These are phyloP conservation scores for Acronicta aceris DNA, from an alignment of 2,888 invertebrate genomes.

Conservation along the genomic window DNA sequence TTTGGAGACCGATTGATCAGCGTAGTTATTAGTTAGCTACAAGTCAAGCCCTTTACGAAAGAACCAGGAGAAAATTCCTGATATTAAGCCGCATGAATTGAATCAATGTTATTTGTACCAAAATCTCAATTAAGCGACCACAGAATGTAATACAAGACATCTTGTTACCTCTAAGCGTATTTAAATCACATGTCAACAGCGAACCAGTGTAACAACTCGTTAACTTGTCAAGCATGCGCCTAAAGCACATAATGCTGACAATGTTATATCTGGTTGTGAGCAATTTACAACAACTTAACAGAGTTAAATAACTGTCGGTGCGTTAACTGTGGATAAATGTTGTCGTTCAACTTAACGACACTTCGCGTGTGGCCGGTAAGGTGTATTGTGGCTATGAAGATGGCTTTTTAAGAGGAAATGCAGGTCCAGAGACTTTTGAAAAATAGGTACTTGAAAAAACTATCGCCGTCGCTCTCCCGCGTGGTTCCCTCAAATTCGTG, in stretches of 20 bases:
- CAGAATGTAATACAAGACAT: slow-evolving; percentile 4
- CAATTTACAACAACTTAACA: slow-evolving; percentile 52
- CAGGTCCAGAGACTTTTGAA: no score
- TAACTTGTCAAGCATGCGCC: slow-evolving; percentile 37
- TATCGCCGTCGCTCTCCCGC: no score
- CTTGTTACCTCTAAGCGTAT: slow-evolving; percentile 11
- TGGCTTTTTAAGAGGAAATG: background rate
- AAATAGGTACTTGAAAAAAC: no score
- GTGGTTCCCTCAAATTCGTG: no score
- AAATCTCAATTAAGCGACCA: background rate
- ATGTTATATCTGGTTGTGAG: slow-evolving; percentile 43
- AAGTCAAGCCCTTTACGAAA: no score
- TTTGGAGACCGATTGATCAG: no score
- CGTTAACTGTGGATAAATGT: slow-evolving; percentile 76
- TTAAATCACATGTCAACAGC: slow-evolving; percentile 39
- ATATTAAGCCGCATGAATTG: no score
- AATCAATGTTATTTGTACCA: no score
- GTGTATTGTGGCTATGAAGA: slow-evolving; percentile 44
- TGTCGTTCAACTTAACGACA: slow-evolving; percentile 78
- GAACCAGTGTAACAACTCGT: slow-evolving; percentile 36
- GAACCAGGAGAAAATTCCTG: no score
- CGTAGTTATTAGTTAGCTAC: no score
- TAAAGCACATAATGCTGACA: slow-evolving; percentile 34
- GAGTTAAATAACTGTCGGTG: slow-evolving; percentile 49
- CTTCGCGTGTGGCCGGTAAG: slow-evolving; percentile 75